Evolutionary conservation across 2,113 vertebrate genomes (phyloP).

Genomic region (Carassius gibelio): DNA sequence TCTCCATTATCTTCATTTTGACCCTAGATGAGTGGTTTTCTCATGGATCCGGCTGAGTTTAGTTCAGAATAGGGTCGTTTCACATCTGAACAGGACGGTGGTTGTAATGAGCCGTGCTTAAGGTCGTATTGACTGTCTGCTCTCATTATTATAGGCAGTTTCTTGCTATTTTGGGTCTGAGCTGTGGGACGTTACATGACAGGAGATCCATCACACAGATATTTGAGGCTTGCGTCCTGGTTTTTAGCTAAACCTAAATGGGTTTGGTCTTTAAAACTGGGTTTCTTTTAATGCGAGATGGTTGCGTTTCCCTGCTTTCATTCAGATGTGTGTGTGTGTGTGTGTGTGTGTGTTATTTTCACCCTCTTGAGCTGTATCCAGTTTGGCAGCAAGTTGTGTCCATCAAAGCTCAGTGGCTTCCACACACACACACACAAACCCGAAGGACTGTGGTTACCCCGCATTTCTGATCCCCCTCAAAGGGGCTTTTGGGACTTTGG

Average conservation of each 20-base stretch:
- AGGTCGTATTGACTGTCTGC: background rate
- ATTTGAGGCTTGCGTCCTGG: background rate
- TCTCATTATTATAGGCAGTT: background rate
- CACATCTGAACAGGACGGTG: background rate
- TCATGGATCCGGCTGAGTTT: background rate
- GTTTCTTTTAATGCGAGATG: background rate
- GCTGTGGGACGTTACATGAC: background rate
- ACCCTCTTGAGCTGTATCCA: too few relatives aligned
- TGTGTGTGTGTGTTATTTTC: too few relatives aligned
- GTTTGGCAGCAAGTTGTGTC: background rate
- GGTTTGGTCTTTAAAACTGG: background rate
- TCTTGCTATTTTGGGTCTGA: background rate
- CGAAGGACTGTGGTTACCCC: background rate
- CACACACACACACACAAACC: background rate
- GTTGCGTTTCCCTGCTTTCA: too few relatives aligned
- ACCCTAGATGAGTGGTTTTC: too few relatives aligned
- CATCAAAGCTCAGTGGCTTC: background rate
- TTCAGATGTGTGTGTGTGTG: too few relatives aligned
- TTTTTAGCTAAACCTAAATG: background rate
- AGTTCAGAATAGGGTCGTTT: background rate
- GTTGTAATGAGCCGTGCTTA: background rate
- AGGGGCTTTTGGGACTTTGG: background rate
- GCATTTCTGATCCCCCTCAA: background rate
- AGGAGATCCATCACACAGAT: background rate
- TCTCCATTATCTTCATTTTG: background rate